Evolutionary conservation across 92 coral and sea anemone species (phyloP).

Genomic region (Umimayanthus kanabou): DNA sequence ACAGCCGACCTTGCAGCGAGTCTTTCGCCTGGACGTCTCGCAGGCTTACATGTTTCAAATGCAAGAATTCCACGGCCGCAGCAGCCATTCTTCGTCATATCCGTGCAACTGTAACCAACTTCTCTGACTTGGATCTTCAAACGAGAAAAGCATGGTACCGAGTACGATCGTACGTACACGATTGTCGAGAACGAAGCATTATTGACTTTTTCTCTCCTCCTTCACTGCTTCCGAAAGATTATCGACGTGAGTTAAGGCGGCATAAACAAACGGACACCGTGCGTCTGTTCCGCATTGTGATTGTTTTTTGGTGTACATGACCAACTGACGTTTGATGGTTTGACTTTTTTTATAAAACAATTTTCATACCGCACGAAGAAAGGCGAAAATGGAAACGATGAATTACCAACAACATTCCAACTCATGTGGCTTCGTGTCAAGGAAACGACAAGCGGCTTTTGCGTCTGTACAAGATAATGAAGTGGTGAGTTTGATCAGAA

Average conservation of each 20-base stretch:
- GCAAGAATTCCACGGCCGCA: slow-evolving; percentile 46
- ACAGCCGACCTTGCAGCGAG: background rate
- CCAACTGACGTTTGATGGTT: background rate
- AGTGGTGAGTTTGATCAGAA: background rate
- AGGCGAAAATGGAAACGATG: slow-evolving; percentile 23
- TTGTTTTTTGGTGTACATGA: background rate
- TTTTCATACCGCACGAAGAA: background rate
- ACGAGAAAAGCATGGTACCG: background rate
- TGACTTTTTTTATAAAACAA: background rate
- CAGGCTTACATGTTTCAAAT: slow-evolving; percentile 31
- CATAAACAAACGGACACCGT: slow-evolving; percentile 13
- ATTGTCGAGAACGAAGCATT: background rate
- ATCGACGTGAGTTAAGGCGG: slow-evolving; percentile 20
- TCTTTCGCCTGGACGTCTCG: slow-evolving; percentile 44
- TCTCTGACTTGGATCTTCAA: no score
- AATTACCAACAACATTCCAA: background rate
- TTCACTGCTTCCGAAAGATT: background rate
- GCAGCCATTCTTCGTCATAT: slow-evolving; percentile 31
- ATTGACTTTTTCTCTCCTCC: background rate
- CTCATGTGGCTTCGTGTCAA: slow-evolving; percentile 7
- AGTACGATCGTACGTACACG: background rate
- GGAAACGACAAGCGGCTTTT: slow-evolving; percentile 34
- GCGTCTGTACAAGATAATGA: slow-evolving; percentile 13
- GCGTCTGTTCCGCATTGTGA: background rate
- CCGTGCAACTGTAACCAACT: no score